Evolutionary conservation across 2,888 invertebrate genomes (phyloP).

Genomic region (Tanytarsus gracilentus): DNA sequence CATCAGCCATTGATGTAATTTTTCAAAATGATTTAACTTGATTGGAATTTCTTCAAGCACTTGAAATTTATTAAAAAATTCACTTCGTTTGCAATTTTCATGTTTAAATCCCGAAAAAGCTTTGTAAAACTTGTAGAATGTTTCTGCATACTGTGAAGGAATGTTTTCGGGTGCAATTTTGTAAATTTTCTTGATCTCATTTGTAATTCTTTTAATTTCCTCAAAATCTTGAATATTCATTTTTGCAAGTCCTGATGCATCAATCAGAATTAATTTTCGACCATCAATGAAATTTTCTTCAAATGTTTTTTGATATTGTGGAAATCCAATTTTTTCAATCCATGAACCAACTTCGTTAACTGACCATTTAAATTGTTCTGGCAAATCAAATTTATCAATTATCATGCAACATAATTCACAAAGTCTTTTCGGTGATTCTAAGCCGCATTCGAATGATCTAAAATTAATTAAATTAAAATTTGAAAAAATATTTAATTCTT

Average conservation of each 20-base stretch:
- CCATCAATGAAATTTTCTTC: slow-evolving; percentile 45
- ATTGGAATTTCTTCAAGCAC: slow-evolving; percentile 44
- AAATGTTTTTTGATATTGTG: slow-evolving; percentile 46
- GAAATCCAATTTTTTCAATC: slow-evolving; percentile 45
- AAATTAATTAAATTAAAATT: neutral
- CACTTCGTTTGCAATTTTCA: slow-evolving; percentile 44
- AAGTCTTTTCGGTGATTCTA: neutral
- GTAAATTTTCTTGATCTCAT: slow-evolving; percentile 42
- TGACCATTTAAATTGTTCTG: slow-evolving; percentile 46
- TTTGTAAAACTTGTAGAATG: slow-evolving; percentile 47
- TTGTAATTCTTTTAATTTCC: slow-evolving; percentile 42
- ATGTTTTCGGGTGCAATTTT: slow-evolving; percentile 45
- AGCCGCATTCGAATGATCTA: neutral
- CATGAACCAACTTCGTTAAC: slow-evolving; percentile 45
- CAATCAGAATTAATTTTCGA: slow-evolving; percentile 44
- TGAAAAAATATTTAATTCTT: too few species aligned
- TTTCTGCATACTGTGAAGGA: slow-evolving; percentile 44
- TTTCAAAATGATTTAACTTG: slow-evolving; percentile 48
- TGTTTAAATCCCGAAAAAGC: slow-evolving; percentile 46
- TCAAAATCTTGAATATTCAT: slow-evolving; percentile 46
- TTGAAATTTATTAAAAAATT: slow-evolving; percentile 48
- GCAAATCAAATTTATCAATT: slow-evolving; percentile 42
- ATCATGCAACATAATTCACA: slow-evolving; percentile 31
- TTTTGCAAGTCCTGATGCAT: slow-evolving; percentile 43
- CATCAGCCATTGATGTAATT: slow-evolving; percentile 35